phyloP scores from a whole-genome alignment of 2,113 vertebrate species.

The Machaerirhynchus nigripectus region DNA sequence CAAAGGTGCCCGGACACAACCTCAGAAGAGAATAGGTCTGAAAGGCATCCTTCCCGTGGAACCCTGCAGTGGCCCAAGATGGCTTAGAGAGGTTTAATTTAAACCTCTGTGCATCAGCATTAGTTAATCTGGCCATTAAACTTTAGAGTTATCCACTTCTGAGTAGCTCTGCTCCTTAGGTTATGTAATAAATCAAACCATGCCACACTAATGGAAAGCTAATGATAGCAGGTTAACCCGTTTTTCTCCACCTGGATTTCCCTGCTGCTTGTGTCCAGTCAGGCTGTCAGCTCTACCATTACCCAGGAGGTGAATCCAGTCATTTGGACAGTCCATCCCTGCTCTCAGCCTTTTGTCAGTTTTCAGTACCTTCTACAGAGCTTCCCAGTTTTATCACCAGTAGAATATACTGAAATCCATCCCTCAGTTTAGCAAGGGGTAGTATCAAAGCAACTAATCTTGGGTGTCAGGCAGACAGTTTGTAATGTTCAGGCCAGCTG shows the following conservation, averaged over 20 bases:
- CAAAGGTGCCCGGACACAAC: background rate
- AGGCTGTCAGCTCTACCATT: background rate
- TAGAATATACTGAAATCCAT: background rate
- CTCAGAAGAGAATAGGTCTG: background rate
- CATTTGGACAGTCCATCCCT: background rate
- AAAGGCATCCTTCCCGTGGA: background rate
- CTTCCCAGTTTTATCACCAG: background rate
- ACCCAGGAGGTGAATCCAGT: background rate
- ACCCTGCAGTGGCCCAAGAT: background rate
- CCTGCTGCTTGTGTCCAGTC: background rate
- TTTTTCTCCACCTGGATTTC: constrained; percentile 11
- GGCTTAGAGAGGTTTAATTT: constrained; percentile 19
- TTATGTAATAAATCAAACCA: constrained; percentile 43
- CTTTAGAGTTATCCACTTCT: constrained; percentile 27
- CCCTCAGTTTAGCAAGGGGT: background rate
- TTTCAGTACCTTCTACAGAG: background rate
- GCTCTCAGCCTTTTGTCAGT: background rate
- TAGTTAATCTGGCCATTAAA: constrained; percentile 52
- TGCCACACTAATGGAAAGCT: constrained; percentile 18
- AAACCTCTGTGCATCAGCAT: constrained; percentile 26
- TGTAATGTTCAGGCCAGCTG: background rate
- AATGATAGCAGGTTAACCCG: constrained; percentile 23
- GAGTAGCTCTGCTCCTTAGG: constrained; percentile 47
- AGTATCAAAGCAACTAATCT: background rate
- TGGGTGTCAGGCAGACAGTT: background rate